phyloP scores from a whole-genome alignment of 2,797 vertebrate species.

The Sebastes hopkinsi region DNA sequence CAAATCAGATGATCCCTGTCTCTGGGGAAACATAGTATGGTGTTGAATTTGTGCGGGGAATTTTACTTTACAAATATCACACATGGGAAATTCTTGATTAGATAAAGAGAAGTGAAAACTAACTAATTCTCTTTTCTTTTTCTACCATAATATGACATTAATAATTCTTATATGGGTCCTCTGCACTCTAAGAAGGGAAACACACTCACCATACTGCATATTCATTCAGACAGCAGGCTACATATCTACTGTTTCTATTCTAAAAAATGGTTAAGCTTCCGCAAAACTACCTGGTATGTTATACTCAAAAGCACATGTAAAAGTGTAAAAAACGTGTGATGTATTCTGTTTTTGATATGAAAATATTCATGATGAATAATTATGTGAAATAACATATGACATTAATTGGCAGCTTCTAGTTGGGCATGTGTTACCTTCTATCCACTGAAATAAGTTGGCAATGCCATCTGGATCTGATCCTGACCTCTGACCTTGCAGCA shows the following conservation, averaged over 20 bases:
- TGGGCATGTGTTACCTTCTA: neutral
- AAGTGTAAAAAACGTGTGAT: neutral
- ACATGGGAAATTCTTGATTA: neutral
- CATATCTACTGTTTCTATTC: neutral
- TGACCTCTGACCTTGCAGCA: slow-evolving; percentile 9
- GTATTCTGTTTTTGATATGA: neutral
- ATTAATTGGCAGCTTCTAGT: neutral
- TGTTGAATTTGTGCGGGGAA: neutral
- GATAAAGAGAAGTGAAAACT: neutral
- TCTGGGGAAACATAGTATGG: neutral
- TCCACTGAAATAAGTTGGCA: neutral
- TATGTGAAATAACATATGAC: neutral
- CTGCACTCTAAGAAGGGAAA: neutral
- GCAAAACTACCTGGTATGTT: neutral
- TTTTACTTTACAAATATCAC: neutral
- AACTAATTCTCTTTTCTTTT: neutral
- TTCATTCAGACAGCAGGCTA: neutral
- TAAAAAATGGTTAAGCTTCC: neutral
- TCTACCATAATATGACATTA: neutral
- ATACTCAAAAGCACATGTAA: neutral
- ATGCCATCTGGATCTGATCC: neutral
- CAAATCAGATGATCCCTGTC: neutral
- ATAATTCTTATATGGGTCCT: neutral
- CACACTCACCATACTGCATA: neutral
- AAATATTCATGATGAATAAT: neutral